Evolutionary conservation across 2,113 vertebrate species (phyloP).

Genomic region (Nesoenas mayeri): DNA sequence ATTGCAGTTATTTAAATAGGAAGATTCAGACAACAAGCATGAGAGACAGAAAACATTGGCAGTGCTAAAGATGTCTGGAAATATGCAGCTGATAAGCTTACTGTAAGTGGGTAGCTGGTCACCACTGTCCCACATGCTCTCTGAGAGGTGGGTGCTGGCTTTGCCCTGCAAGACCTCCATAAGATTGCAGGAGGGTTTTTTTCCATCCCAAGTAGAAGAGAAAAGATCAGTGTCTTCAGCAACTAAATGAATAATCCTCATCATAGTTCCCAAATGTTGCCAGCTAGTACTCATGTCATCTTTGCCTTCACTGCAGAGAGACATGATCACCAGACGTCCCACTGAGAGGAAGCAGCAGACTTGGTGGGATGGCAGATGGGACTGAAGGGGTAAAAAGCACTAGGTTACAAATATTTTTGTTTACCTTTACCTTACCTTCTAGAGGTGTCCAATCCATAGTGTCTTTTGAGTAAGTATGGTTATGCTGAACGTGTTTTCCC

Average conservation of each 20-base stretch:
- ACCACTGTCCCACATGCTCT: too few relatives aligned
- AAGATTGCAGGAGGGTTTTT: background rate
- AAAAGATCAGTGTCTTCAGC: background rate
- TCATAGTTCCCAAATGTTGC: background rate
- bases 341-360: background rate
- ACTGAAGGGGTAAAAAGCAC: background rate
- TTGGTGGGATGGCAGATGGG: background rate
- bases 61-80: background rate
- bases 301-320: background rate
- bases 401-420: background rate
- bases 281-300: too few relatives aligned
- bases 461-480: background rate
- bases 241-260: background rate
- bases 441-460: background rate
- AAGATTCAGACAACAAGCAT: background rate
- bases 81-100: too few relatives aligned
- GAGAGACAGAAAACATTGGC: background rate
- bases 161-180: too few relatives aligned
- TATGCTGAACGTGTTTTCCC: rapidly evolving
- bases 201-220: background rate
- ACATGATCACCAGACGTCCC: background rate
- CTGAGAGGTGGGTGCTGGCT: too few relatives aligned
- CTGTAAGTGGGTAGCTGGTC: too few relatives aligned
- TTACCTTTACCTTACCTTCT: background rate
- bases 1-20: background rate